Percentiles rank a stretch among this genome's conserved stretches.
These are phyloP conservation scores for Cyrtonyx montezumae DNA, from an alignment of 2,113 vertebrate species.

Conservation along the genomic window DNA sequence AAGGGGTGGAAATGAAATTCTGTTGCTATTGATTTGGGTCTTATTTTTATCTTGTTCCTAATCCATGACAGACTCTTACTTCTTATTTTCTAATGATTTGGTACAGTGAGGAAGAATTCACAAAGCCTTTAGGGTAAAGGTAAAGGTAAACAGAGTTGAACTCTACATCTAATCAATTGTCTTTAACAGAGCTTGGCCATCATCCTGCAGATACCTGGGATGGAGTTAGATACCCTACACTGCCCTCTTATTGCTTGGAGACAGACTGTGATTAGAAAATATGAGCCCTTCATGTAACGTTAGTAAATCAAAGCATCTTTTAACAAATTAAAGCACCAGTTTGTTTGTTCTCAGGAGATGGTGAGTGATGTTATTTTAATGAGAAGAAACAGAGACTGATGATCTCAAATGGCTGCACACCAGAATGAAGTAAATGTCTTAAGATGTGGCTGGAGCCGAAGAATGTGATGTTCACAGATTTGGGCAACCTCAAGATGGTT, in stretches of 20 bases:
- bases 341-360: background rate
- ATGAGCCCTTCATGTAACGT: background rate
- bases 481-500: background rate
- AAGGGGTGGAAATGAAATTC: background rate
- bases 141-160: background rate
- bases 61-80: background rate
- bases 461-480: background rate
- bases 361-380: background rate
- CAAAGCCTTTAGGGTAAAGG: background rate
- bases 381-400: background rate
- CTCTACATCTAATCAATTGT: background rate
- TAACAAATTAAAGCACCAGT: background rate
- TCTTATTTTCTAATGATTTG: background rate
- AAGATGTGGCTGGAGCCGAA: background rate
- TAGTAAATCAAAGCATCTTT: background rate
- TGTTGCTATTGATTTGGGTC: background rate
- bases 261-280: background rate
- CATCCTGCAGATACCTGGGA: background rate
- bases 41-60: constrained; percentile 17
- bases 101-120: background rate
- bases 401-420: background rate
- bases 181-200: background rate
- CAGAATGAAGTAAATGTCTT: background rate
- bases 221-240: background rate
- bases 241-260: background rate